phyloP scores from a whole-genome alignment of 2,113 vertebrate genomes.

The Nothobranchius furzeri region DNA sequence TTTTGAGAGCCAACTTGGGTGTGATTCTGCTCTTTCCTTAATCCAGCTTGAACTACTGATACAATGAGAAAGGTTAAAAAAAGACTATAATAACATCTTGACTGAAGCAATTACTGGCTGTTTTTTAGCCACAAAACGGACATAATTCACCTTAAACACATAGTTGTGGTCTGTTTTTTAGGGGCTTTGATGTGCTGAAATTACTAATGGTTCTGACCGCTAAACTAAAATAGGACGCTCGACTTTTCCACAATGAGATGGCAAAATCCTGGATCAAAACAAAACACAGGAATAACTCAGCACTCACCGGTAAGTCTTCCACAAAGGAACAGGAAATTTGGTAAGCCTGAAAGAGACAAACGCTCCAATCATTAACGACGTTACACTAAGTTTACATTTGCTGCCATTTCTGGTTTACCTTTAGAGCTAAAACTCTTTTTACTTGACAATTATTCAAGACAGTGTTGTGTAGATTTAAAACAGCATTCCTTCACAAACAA shows the following conservation, averaged over 20 bases:
- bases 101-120: slow-evolving; percentile 1
- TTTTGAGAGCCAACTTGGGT: slow-evolving; percentile 59
- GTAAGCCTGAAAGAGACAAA: slow-evolving; percentile 54
- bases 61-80: slow-evolving; percentile 1
- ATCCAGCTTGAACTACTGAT: slow-evolving; percentile 12
- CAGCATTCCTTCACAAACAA: neutral
- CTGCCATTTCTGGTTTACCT: neutral
- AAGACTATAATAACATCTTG: slow-evolving; percentile 29
- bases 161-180: slow-evolving; percentile 36
- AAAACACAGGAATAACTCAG: slow-evolving; percentile 39
- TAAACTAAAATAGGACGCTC: slow-evolving; percentile 54
- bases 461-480: neutral
- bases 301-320: slow-evolving; percentile 70
- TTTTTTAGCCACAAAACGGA: slow-evolving; percentile 34
- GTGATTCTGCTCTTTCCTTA: slow-evolving; percentile 39
- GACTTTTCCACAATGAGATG: slow-evolving; percentile 33
- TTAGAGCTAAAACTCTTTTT: no score
- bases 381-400: neutral
- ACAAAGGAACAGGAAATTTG: slow-evolving; percentile 68
- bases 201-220: slow-evolving; percentile 26
- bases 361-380: slow-evolving; percentile 21
- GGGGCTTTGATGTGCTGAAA: slow-evolving; percentile 41
- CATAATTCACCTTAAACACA: slow-evolving; percentile 52
- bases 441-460: no score
- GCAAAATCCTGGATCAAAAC: slow-evolving; percentile 47